Evolutionary conservation across 2,888 invertebrate species (phyloP), one percentile per base, ranked within the genome.

Genomic region (Drosophila gaucha): DNA sequence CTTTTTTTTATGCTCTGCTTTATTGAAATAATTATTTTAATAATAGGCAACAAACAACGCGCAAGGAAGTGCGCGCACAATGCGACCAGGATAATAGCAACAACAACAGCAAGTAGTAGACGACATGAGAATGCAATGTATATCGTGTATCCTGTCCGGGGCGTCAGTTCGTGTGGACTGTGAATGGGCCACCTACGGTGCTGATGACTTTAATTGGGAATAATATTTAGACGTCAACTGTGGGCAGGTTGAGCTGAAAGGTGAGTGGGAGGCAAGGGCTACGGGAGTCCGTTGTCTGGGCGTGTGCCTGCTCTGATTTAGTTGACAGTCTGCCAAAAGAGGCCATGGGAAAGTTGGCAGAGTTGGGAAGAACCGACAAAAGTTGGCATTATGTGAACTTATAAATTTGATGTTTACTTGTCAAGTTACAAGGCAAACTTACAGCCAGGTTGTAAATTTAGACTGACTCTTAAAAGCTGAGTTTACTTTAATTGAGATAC

Each of bases 181-280:
- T 74, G 72, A 69, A 75, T 80, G 72, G 83, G 71, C 85, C 82
- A 85, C 89, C 90, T 73, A 89, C 79, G 65, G 90, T 56, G 89
- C 78, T 86, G 87, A 90, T 90, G 89, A 86, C 88, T 90, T 90
- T 91, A 91, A 91, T 91, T 90, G 90, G 89, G 86, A 89, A 91
- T 89, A 90, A 91, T 91, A 90, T 91, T 91, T 91, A 90, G 89
- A 90, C 86, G 86, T 84, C 82, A 87, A 59, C 74, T 62, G 51
- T 41, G 68, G 36, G 60, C 67, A 64, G 59, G 63, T 36, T 18
- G n/a, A 36, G 18, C 28, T 4, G 43, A 1, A 22, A n/a, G 18
- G n/a, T 6, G 9, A 0, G 36, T 63, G 57, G 46, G 22, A 39
- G 60, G 28, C 10, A 8, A 16, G 8, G 3, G 9, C n/a, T n/a